Evolutionary conservation across 2,113 vertebrate species (phyloP), one percentile per base, ranked within the genome.

Genomic region (Nothobranchius kuhntae): DNA sequence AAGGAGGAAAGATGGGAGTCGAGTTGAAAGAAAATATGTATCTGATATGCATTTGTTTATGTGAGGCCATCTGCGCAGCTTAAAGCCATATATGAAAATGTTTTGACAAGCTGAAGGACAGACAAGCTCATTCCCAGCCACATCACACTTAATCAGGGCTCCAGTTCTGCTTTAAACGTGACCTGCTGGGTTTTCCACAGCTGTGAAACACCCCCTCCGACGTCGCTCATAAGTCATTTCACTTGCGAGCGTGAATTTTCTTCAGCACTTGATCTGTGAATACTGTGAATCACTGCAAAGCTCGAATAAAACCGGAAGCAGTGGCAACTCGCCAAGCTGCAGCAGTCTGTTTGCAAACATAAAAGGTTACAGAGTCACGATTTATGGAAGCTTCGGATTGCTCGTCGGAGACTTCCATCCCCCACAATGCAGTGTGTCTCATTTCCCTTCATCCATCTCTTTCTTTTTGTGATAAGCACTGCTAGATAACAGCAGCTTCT

Each of bases 141-240:
- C 77, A 79, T 77, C 78, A 74, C 69, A 52, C 68, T 84, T 64
- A 53, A 79, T 80, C 82, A 78, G 1, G 9, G 56, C 42, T 10
- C 79, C 74, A 71, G 54, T 2, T n/a, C 36, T 46, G 62, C 40
- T 56, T 68, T 76, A 61, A 52, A 80, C 13, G 40, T 46, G 40
- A 42, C 60, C 57, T 46, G 56, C 69, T 53, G 69, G 59, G 56
- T 68, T 45, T 47, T 65, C 61, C 36, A 6, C 13, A 30, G 21
- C 12, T 59, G 70, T 68, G 61, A 65, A 80, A 68, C 64, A 47
- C 11, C 47, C 53, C 30, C 30, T 61, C 53, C 0, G 10, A 65
- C 65, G 65, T 38, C 21, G 6, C 14, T 60, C 52, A 47, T 21
- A 57, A 70, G 52, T 73, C 65, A 21, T 48, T 73, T 68, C 55